Evolutionary conservation across 53 echinoderm and acorn worm species (phyloP).

Genomic region (Apostichopus leukothele): DNA sequence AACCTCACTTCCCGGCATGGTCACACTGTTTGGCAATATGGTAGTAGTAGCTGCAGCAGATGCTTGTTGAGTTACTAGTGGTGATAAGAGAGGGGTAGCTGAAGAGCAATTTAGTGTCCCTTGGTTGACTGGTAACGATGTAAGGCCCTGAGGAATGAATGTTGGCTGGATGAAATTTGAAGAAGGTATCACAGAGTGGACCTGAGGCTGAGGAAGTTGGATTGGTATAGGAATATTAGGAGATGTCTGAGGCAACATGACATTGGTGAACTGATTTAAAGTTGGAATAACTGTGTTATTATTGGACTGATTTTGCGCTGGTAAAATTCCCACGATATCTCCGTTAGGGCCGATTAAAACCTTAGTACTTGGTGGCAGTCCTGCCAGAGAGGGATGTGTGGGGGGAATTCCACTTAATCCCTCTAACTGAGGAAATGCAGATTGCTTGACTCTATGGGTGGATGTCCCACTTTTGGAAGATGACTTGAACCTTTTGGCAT

Average conservation of each 20-base stretch:
- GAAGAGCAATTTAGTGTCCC: background rate
- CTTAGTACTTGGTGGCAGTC: background rate
- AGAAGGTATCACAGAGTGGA: background rate
- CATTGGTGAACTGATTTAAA: background rate
- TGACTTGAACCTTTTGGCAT: background rate
- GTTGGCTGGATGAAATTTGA: background rate
- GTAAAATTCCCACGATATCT: slow-evolving; percentile 16
- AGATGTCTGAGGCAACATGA: background rate
- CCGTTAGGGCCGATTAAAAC: slow-evolving; percentile 2
- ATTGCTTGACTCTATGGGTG: no score
- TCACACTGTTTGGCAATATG: background rate
- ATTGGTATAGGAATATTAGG: background rate
- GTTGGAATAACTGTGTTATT: background rate
- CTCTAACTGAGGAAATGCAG: no score
- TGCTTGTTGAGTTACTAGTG: background rate
- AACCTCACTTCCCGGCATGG: background rate
- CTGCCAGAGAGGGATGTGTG: background rate
- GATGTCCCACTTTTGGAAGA: no score
- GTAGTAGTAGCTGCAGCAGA: background rate
- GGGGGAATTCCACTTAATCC: background rate
- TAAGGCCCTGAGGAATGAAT: background rate
- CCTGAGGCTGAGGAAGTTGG: background rate
- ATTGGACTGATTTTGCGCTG: background rate
- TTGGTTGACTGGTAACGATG: background rate
- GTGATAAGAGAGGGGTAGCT: background rate